A percentile compares a stretch with the other conserved stretches of the same genome.
Evolutionary conservation across 2,888 invertebrate species (phyloP).

Genomic region (Tupiocoris notatus): DNA sequence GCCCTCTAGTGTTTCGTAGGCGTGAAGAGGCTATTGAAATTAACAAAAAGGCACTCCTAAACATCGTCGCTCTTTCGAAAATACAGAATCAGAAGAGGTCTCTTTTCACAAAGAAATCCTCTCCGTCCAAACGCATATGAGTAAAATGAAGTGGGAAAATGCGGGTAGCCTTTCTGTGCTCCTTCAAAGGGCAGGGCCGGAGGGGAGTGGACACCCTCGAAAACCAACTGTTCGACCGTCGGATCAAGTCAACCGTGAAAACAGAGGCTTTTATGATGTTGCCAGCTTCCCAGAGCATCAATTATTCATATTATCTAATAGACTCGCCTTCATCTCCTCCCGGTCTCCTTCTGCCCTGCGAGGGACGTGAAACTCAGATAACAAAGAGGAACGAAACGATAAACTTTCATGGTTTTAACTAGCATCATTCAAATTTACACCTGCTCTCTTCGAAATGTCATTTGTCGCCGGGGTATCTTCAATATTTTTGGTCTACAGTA

Average conservation of each 20-base stretch:
- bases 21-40: conserved; percentile 14
- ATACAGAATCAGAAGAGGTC: conserved; percentile 6
- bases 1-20: too few species aligned
- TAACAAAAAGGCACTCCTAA: neutral
- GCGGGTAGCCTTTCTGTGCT: conserved; percentile 21
- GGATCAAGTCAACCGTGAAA: conserved; percentile 28
- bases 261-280: conserved; percentile 38
- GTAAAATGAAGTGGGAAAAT: conserved; percentile 21
- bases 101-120: conserved; percentile 13
- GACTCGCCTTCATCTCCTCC: neutral
- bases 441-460: too few species aligned
- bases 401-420: too few species aligned
- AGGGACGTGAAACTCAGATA: too few species aligned
- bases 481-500: too few species aligned
- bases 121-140: neutral
- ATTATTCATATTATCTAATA: conserved; percentile 34
- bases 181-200: neutral
- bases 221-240: conserved; percentile 30
- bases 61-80: neutral
- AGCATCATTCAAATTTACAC: too few species aligned
- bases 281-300: conserved; percentile 22
- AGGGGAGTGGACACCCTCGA: conserved; percentile 17
- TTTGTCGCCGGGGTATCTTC: too few species aligned
- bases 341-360: neutral
- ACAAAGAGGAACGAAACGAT: too few species aligned